These are phyloP conservation scores for Agonopterix heracliana DNA, from an alignment of 2,888 invertebrate genomes.

Conservation along the genomic window DNA sequence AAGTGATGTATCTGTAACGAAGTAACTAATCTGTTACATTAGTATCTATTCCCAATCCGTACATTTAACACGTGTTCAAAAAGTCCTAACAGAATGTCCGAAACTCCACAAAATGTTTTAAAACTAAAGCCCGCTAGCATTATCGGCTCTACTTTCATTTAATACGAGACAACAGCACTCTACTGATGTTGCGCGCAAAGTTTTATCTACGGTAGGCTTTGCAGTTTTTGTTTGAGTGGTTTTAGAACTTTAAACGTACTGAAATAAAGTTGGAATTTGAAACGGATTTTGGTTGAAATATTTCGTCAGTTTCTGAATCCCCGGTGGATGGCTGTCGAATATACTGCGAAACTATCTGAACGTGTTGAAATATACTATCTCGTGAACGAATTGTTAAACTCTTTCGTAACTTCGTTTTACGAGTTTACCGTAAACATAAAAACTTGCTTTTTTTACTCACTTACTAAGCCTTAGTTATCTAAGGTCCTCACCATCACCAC, in stretches of 20 bases:
- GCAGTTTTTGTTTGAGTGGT: constrained; percentile 3
- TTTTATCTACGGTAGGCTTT: background rate
- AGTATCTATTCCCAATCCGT: background rate
- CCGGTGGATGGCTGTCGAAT: no score
- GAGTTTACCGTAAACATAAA: no score
- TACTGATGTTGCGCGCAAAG: background rate
- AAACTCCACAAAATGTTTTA: background rate
- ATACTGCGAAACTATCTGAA: no score
- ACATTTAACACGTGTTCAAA: background rate
- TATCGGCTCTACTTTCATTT: constrained; percentile 3
- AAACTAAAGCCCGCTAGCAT: constrained; percentile 4
- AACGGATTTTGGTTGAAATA: background rate
- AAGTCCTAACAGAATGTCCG: background rate
- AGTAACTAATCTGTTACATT: no score
- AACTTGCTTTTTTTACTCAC: no score
- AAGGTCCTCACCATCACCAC: no score
- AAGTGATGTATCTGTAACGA: no score
- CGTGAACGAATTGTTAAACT: no score
- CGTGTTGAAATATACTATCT: no score
- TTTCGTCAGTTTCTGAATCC: no score
- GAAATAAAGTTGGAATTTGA: background rate
- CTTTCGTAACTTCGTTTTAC: no score
- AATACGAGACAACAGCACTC: background rate
- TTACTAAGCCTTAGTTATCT: no score
- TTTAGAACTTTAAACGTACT: constrained; percentile 2